Conservation (phyloP, 2,113 vertebrate species). For the Myotis brandtii region DNA sequence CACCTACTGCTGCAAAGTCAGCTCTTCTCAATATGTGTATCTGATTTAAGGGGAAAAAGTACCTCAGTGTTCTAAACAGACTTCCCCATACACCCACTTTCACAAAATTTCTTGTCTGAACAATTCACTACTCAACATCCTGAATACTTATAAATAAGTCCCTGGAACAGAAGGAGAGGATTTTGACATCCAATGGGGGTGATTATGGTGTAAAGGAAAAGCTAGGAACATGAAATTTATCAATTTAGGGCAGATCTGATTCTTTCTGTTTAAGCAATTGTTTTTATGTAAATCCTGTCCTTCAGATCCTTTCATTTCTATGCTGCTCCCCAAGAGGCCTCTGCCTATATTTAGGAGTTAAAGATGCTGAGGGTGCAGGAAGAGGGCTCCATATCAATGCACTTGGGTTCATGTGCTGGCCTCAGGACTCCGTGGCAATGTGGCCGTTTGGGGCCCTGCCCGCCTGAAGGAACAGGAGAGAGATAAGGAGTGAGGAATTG, state of each 20-base stretch:
- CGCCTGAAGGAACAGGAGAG: not conserved
- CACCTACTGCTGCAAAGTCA: constrained; percentile 31
- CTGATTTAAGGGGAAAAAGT: not conserved
- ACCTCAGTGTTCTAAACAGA: not conserved
- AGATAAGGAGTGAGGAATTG: not conserved
- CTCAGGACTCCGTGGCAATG: not conserved
- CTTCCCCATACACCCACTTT: not conserved
- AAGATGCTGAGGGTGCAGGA: not conserved
- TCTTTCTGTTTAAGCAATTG: not conserved
- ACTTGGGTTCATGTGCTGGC: not conserved
- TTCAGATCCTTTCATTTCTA: not conserved
- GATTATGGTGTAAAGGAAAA: not conserved
- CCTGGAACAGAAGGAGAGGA: not conserved
- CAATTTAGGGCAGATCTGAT: not conserved
- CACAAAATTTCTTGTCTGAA: not conserved
- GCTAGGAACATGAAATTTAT: not conserved
- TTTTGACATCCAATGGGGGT: not conserved
- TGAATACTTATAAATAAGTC: not conserved
- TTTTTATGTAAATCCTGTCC: constrained; percentile 3
- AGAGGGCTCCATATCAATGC: not conserved
- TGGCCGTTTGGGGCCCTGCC: not conserved
- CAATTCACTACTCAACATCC: not conserved
- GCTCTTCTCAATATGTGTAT: not conserved
- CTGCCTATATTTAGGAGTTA: not conserved
- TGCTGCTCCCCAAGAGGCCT: not conserved